Evolutionary conservation across 35 echinoderm and acorn worm genomes (phyloP).

Genomic region (Stichopus chloronotus): DNA sequence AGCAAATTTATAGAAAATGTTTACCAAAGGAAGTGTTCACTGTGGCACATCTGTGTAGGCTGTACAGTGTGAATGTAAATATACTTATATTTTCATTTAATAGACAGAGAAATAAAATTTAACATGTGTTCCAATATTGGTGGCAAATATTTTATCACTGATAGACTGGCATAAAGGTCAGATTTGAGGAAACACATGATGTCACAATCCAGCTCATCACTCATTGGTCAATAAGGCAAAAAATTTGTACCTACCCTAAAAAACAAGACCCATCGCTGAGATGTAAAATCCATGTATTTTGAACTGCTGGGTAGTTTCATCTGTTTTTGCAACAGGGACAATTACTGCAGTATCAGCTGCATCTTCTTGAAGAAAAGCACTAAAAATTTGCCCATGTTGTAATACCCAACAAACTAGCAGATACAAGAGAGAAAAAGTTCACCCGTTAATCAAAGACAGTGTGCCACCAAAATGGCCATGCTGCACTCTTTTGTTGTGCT

Average conservation of each 20-base stretch:
- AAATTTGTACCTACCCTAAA: no score
- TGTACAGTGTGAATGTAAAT: background rate
- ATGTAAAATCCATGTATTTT: no score
- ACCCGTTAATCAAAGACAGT: background rate
- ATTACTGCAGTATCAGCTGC: no score
- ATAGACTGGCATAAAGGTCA: background rate
- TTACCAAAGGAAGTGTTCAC: background rate
- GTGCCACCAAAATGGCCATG: background rate
- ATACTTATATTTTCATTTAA: background rate
- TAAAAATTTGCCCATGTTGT: no score
- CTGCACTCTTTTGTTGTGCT: background rate
- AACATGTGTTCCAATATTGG: constrained; percentile 19
- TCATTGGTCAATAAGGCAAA: background rate
- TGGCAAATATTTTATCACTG: background rate
- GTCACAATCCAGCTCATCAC: background rate
- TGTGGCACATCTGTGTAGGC: background rate
- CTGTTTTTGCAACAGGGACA: no score
- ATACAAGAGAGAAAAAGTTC: background rate
- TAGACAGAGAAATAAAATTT: background rate
- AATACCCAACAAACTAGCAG: no score
- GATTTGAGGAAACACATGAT: background rate
- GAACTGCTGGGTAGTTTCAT: no score
- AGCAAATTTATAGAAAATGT: background rate
- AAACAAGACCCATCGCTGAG: no score
- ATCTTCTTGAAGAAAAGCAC: no score